Percentiles rank a stretch among this genome's conserved stretches.
These are phyloP conservation scores for Psococerastis gibbosa DNA, from an alignment of 2,888 invertebrate genomes.

Conservation along the genomic window DNA sequence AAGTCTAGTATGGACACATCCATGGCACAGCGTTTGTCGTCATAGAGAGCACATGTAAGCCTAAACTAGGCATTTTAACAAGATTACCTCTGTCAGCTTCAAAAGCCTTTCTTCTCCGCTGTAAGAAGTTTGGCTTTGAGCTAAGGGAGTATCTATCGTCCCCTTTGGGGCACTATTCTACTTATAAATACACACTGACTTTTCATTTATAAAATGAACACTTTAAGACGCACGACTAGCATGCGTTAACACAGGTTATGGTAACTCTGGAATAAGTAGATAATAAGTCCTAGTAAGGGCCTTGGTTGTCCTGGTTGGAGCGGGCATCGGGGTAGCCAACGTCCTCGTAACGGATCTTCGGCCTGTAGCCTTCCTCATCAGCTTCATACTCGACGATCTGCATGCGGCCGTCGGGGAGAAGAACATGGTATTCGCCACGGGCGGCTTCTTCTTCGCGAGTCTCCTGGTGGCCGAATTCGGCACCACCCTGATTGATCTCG, in stretches of 20 bases:
- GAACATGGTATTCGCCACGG: conserved; percentile 41
- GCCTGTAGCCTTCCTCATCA: conserved; percentile 39
- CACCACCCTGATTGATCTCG: conserved; percentile 24
- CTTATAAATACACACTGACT: background rate
- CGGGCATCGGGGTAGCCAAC: conserved; percentile 6
- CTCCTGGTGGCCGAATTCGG: conserved; percentile 45
- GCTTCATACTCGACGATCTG: conserved; percentile 45
- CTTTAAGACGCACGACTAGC: background rate
- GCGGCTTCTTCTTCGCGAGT: conserved; percentile 41
- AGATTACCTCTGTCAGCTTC: conserved; percentile 2
- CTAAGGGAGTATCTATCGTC: conserved; percentile 3
- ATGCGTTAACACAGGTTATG: conserved; percentile 6
- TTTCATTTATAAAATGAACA: conserved; percentile 10
- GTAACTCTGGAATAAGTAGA: conserved; percentile 1
- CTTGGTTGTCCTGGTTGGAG: conserved; percentile 6
- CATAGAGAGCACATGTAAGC: background rate
- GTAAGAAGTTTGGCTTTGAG: background rate
- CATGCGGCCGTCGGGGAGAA: conserved; percentile 41
- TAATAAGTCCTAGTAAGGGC: no score
- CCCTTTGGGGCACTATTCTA: no score
- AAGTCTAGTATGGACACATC: conserved; percentile 4
- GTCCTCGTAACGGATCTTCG: conserved; percentile 33
- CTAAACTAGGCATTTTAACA: no score
- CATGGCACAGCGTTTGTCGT: conserved; percentile 9
- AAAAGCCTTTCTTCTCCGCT: background rate